Conservation (phyloP, 2,797 vertebrate species). For the Enteromius afrohamiltoni region DNA sequence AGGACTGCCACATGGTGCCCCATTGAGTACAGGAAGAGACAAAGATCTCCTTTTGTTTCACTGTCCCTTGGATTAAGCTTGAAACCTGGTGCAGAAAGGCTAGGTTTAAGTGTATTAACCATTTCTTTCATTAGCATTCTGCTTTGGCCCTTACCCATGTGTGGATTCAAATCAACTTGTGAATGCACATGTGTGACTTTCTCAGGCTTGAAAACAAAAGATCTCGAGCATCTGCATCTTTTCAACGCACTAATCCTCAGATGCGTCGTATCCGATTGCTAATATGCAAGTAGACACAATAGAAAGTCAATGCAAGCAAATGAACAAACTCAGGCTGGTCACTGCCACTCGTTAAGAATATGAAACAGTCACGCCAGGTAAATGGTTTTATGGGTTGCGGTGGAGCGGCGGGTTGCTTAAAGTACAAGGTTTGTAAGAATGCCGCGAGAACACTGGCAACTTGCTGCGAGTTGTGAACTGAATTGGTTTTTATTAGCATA, state of each 20-base stretch:
- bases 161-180: constrained; percentile 66
- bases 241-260: constrained; percentile 55
- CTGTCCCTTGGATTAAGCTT: constrained; percentile 10
- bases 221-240: constrained; percentile 45
- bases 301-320: constrained; percentile 44
- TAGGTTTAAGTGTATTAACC: constrained; percentile 73
- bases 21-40: constrained; percentile 25
- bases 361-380: constrained; percentile 43
- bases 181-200: constrained; percentile 57
- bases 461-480: constrained; percentile 55
- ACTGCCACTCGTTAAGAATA: constrained; percentile 34
- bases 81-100: constrained; percentile 52
- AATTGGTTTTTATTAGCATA: constrained; percentile 64
- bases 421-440: constrained; percentile 23
- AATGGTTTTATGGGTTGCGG: constrained; percentile 42
- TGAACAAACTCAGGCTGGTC: constrained; percentile 44
- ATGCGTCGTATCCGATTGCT: constrained; percentile 48
- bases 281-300: constrained; percentile 45
- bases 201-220: constrained; percentile 57
- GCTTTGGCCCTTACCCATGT: constrained; percentile 62
- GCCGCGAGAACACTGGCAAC: constrained; percentile 46
- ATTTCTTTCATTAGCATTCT: constrained; percentile 74
- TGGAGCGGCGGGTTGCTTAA: constrained; percentile 42
- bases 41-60: constrained; percentile 4
- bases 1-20: neutral